phyloP scores from a whole-genome alignment of 2,888 invertebrate species.

The Xestia c-nigrum region DNA sequence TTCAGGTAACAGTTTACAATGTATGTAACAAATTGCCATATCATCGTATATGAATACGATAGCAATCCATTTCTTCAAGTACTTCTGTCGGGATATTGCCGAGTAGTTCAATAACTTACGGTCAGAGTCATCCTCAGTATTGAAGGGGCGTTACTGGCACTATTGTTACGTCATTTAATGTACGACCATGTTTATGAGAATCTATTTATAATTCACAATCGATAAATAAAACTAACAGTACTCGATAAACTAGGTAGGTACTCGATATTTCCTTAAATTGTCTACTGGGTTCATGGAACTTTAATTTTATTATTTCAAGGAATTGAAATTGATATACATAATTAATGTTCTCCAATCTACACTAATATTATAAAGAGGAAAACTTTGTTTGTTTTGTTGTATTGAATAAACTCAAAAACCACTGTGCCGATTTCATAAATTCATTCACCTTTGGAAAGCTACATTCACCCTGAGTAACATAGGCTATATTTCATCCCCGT shows the following conservation, averaged over 20 bases:
- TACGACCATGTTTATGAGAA: slow-evolving; percentile 34
- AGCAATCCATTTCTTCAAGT: slow-evolving; percentile 34
- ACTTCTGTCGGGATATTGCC: slow-evolving; percentile 36
- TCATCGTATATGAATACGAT: slow-evolving; percentile 29
- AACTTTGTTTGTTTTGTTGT: too few species aligned
- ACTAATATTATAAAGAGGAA: too few species aligned
- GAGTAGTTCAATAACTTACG: slow-evolving; percentile 48
- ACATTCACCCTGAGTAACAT: too few species aligned
- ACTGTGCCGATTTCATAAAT: too few species aligned
- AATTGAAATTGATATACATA: slow-evolving; percentile 17
- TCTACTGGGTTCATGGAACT: slow-evolving; percentile 28
- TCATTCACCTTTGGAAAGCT: too few species aligned
- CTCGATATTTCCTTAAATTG: slow-evolving; percentile 42
- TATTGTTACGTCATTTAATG: slow-evolving; percentile 41
- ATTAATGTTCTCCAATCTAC: background rate
- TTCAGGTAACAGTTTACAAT: slow-evolving; percentile 31
- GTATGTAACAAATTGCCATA: slow-evolving; percentile 10
- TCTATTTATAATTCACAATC: slow-evolving; percentile 57
- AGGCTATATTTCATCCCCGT: too few species aligned
- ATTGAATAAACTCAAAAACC: too few species aligned
- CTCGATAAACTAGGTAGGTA: slow-evolving; percentile 9
- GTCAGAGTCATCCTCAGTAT: slow-evolving; percentile 39
- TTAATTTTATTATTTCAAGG: slow-evolving; percentile 9
- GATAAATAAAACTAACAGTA: slow-evolving; percentile 36
- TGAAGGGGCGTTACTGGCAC: slow-evolving; percentile 42